Evolutionary conservation across 2,888 invertebrate species (phyloP), one percentile per base, ranked within the genome.

Genomic region (Panzeria rudis): DNA sequence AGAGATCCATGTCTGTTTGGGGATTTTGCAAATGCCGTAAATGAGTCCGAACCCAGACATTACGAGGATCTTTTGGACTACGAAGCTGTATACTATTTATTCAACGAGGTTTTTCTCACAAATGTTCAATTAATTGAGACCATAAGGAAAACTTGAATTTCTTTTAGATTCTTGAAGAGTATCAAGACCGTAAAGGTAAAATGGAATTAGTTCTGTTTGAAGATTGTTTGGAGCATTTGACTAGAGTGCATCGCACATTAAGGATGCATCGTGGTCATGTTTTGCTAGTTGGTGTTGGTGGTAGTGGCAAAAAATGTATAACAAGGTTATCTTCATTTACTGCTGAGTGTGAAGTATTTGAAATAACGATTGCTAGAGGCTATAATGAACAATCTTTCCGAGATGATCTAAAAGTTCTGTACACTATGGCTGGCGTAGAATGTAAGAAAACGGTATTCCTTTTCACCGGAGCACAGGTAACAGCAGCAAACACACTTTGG

Each of bases 51-150:
- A 87, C 93, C 95, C 0, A 93, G 98, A 78, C 95, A 95, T 87
- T 98, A 98, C 89, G 98, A 98, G 90, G 98, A 98, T 91, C 93
- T 98, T 15, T 93, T 97, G 8, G 98, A 98, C 91, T 98, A 97
- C 90, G 96, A 97, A 88, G 97, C 97, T 0, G 95, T 97, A n/a
- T 97, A 95, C 90, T 96, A 95, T 87, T 93, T 98, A 1, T 97
- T 98, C 89, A 96, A 96, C 93, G 98, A 98, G 94, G 96, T 96
- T 90, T 13, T 15, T 11, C 38, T 13, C n/a, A 20, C 0, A 11
- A 17, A 20, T 29, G 25, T 20, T 13, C 1, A 20, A 7, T n/a
- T 72, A n/a, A 0, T n/a, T 35, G 7, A 59, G 17, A 15, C 1
- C 4, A 25, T 32, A 25, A n/a, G 11, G 9, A 32, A n/a, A 29